Conservation (phyloP, 2,113 vertebrate genomes). For the Eulacestoma nigropectus region DNA sequence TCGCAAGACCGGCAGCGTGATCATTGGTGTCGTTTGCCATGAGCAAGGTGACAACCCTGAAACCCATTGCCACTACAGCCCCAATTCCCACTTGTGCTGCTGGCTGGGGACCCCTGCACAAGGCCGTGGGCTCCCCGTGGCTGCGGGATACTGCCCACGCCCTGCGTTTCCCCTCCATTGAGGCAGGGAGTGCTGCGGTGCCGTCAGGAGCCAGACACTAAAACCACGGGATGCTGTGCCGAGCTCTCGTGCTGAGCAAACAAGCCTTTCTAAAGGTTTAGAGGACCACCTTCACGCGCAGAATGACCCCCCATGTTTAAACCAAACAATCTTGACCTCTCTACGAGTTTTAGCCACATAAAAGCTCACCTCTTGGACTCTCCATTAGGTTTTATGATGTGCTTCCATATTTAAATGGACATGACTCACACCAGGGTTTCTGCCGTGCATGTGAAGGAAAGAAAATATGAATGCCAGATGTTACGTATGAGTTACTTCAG, state of each 20-base stretch:
- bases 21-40: rapidly evolving
- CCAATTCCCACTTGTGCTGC: background rate
- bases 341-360: slow-evolving; percentile 50
- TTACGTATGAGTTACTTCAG: background rate
- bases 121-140: rapidly evolving
- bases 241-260: background rate
- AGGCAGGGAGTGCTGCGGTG: background rate
- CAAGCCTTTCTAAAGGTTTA: background rate
- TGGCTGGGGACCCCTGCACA: background rate
- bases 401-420: slow-evolving; percentile 66
- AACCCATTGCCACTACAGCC: rapidly evolving
- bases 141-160: rapidly evolving
- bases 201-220: background rate
- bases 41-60: background rate
- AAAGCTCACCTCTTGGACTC: slow-evolving; percentile 65
- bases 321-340: slow-evolving; percentile 65
- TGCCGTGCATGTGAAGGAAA: background rate
- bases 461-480: slow-evolving; percentile 65
- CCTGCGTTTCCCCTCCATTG: rapidly evolving
- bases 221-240: background rate
- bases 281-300: slow-evolving; percentile 22
- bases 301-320: slow-evolving; percentile 52
- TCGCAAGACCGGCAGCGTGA: rapidly evolving
- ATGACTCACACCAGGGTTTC: slow-evolving; percentile 57
- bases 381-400: slow-evolving; percentile 59